Base-by-base conservation (phyloP, 2,113 vertebrate species). In the Circaetus cinerascens region DNA sequence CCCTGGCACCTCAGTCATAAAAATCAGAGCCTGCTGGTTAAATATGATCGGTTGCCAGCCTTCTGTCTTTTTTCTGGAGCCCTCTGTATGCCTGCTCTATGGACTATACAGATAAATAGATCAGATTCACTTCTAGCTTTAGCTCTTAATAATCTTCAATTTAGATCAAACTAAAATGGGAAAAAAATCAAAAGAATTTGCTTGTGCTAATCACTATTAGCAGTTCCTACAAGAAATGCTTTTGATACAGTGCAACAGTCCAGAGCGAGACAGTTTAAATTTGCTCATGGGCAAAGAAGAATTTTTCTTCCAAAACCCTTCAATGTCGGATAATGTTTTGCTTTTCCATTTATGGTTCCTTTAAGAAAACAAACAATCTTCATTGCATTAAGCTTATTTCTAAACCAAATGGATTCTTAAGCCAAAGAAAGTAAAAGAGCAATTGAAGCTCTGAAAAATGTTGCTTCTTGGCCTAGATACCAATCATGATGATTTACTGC, bases 401-500 rank as follows among this genome's bases (percentile, higher is more conserved):
- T 84, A 92, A 97, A 94, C 40, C 56, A 95, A 97, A 85, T 76
- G 26, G 20, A 79, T 92, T 97, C 75, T 91, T 93, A 96, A 96
- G 53, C 50, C 67, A 93, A 84, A 84, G 38, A 97, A 98, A 82
- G 78, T 90, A 95, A 94, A 98, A 97, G 91, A 97, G 79, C 75
- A 97, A 97, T 36, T 92, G 92, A 85, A 85, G 68, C 73, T 97
- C 71, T 96, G 96, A 97, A 93, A 97, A 96, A 95, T 90, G 60
- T 85, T 79, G 68, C 90, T 92, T 92, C 86, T 97, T 93, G 77
- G 86, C 79, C 73, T 82, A 94, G 81, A 92, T 90, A 96, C 57
- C 68, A 88, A 43, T 97, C 97, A 97, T 72, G 87, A 98, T 91
- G 93, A 98, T 96, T 79, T 95, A 97, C 64, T 93, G 36, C 64